Conservation (phyloP, 2,797 vertebrate genomes). For the Cuniculus paca region DNA sequence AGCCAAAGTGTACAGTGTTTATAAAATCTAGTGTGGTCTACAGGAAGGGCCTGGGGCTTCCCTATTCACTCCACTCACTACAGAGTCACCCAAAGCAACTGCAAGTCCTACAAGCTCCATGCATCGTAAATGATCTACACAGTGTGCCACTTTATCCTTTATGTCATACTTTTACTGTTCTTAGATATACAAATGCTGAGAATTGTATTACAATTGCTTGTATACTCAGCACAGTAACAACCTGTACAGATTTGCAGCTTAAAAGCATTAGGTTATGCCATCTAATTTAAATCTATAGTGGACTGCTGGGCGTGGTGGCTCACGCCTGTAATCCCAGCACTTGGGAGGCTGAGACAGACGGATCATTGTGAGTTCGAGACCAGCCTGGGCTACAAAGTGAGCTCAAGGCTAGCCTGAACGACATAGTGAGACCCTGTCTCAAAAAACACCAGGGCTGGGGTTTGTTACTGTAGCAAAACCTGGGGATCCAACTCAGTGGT, state of each 20-base stretch:
- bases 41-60: neutral
- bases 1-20: neutral
- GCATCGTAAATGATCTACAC: fast-evolving
- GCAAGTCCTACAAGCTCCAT: neutral
- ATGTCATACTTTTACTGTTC: neutral
- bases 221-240: neutral
- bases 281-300: too few relatives aligned
- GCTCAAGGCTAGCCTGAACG: too few relatives aligned
- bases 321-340: too few relatives aligned
- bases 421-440: too few relatives aligned
- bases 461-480: too few relatives aligned
- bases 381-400: too few relatives aligned
- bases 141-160: neutral
- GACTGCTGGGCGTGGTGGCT: too few relatives aligned
- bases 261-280: neutral
- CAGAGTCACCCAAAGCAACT: neutral
- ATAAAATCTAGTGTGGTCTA: neutral
- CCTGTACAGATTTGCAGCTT: neutral
- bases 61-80: neutral
- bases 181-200: neutral
- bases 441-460: too few relatives aligned
- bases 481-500: too few relatives aligned
- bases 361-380: too few relatives aligned
- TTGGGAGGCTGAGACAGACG: too few relatives aligned
- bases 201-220: neutral